These are phyloP conservation scores for Oenanthe oenanthe DNA, from an alignment of 2,113 vertebrate species.

Conservation along the genomic window DNA sequence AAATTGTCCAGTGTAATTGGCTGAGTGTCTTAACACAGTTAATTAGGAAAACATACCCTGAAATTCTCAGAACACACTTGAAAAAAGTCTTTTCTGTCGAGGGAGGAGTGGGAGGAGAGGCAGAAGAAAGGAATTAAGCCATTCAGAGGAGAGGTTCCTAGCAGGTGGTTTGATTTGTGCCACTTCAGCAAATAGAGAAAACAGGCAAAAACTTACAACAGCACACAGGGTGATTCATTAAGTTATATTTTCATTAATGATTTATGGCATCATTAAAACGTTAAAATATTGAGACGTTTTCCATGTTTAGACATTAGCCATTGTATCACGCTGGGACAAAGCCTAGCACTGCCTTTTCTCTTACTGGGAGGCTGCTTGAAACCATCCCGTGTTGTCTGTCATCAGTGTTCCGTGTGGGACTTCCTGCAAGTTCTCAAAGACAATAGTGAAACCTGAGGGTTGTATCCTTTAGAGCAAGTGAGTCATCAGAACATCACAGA, in stretches of 20 bases:
- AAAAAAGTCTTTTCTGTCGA: conserved; percentile 30
- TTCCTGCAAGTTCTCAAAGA: conserved; percentile 68
- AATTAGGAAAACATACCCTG: not conserved
- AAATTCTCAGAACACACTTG: conserved; percentile 21
- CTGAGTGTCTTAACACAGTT: not conserved
- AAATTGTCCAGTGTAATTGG: not conserved
- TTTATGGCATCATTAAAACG: not conserved
- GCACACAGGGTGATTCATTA: not conserved
- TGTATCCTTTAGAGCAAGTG: conserved; percentile 66
- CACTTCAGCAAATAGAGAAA: conserved; percentile 6
- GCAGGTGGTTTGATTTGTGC: conserved; percentile 29
- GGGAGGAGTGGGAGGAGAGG: not conserved
- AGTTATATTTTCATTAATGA: not conserved
- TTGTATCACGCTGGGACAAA: not conserved
- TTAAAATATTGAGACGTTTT: not conserved
- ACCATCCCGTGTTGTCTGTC: conserved; percentile 1
- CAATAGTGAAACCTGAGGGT: conserved; percentile 72
- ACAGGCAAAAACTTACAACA: not conserved
- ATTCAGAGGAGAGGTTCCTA: conserved; percentile 7
- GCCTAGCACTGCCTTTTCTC: not conserved
- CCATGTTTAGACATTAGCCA: not conserved
- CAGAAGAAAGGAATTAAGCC: conserved; percentile 29
- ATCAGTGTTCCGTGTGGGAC: conserved; percentile 19
- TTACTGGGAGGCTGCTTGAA: not conserved
- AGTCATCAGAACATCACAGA: conserved; percentile 75